Evolutionary conservation across 2,888 invertebrate species (phyloP).

Genomic region (Brenthis daphne): DNA sequence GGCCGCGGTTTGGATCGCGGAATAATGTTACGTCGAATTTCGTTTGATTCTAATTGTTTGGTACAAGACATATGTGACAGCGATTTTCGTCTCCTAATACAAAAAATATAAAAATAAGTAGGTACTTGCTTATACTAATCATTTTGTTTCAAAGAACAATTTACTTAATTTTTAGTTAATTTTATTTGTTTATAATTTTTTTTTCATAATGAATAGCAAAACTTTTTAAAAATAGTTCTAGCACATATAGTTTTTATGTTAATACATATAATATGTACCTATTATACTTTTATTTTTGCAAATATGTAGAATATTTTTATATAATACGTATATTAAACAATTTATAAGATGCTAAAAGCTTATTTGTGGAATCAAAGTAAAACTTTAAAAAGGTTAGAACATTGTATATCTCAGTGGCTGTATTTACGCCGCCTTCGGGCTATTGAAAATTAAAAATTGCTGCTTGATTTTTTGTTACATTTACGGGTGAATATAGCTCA

Average conservation of each 20-base stretch:
- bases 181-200: too few species aligned
- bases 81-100: slow-evolving; percentile 25
- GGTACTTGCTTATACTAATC: too few species aligned
- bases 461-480: slow-evolving; percentile 61
- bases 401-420: slow-evolving; percentile 60
- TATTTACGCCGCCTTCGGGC: slow-evolving; percentile 68
- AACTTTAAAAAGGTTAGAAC: slow-evolving; percentile 59
- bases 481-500: slow-evolving; percentile 57
- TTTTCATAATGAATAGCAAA: too few species aligned
- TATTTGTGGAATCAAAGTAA: slow-evolving; percentile 43
- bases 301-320: not conserved
- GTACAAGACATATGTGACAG: slow-evolving; percentile 37
- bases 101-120: too few species aligned
- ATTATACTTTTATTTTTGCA: too few species aligned
- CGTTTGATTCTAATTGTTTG: slow-evolving; percentile 43
- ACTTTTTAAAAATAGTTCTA: too few species aligned
- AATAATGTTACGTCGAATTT: slow-evolving; percentile 69
- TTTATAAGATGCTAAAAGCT: slow-evolving; percentile 33
- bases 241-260: too few species aligned
- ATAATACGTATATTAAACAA: not conserved
- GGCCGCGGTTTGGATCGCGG: slow-evolving; percentile 65
- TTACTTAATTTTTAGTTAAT: too few species aligned
- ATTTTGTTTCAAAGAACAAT: too few species aligned
- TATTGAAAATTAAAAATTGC: slow-evolving; percentile 77
- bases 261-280: too few species aligned